Conservation (phyloP, 2,888 invertebrate species). For the Creontiades dilutus region DNA sequence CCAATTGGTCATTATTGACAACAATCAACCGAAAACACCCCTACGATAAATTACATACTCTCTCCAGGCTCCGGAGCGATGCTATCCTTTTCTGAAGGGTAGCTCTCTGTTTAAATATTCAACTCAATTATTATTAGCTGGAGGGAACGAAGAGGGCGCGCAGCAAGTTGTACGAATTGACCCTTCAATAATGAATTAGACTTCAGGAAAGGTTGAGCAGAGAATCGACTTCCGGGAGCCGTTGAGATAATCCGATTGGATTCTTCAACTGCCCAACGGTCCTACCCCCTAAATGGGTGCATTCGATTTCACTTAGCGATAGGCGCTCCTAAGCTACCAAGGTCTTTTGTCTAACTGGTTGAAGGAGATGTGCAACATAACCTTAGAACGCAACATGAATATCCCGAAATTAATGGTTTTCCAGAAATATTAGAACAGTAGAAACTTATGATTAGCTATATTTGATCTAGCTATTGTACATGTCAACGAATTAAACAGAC, state of each 20-base stretch:
- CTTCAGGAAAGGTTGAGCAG: neutral
- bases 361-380: too few relatives aligned
- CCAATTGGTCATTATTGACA: neutral
- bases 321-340: too few relatives aligned
- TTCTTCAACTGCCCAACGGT: slow-evolving; percentile 19
- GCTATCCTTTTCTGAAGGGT: neutral
- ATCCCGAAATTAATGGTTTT: too few relatives aligned
- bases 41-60: slow-evolving; percentile 4
- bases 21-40: neutral
- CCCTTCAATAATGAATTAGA: slow-evolving; percentile 61
- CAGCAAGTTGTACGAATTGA: slow-evolving; percentile 43
- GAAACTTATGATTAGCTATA: too few relatives aligned
- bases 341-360: too few relatives aligned
- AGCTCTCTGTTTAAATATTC: slow-evolving; percentile 56
- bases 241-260: slow-evolving; percentile 46
- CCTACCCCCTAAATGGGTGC: neutral
- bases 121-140: slow-evolving; percentile 62
- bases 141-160: slow-evolving; percentile 34
- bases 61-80: neutral
- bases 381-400: too few relatives aligned
- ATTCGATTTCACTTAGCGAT: neutral
- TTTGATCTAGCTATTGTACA: too few relatives aligned
- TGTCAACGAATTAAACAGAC: too few relatives aligned
- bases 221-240: slow-evolving; percentile 37
- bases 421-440: too few relatives aligned